Base-by-base conservation (phyloP, 2,888 invertebrate genomes). In the Brachypalpus laphriformis region DNA sequence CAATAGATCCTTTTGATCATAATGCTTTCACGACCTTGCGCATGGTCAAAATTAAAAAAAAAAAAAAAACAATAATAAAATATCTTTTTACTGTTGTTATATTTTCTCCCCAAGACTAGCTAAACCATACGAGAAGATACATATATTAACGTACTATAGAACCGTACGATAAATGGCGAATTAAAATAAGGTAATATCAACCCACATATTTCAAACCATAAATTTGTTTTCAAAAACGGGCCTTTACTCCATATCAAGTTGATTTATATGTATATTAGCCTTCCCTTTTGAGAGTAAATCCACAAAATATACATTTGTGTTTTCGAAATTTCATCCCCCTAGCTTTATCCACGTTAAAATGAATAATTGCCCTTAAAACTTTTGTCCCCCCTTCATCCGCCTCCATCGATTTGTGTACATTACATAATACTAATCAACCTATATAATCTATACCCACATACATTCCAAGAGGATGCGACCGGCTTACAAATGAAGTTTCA, bases 361-460 rank as follows among this genome's bases (percentile, higher is more conserved):
- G 54, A 68, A 54, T 28, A 42, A 25, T 56, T 51, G 51, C 18
- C 25, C n/a, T 28, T 4, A 68, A 54, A 54, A n/a, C 14, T 20
- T 51, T 18, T 28, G 16, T 7, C 54, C 22, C 3, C 8, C 40
- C 3, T 20, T 0, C 28, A 28, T 9, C 16, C 6, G 3, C 49
- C 18, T 9, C 8, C 8, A 25, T 51, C 51, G 51, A 66, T 51
- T 59, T 59, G 14, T 22, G 22, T 40, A 22, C 59, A 40, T 40
- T 28, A 42, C 42, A 25, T 28, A 68, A 42, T 66, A 20, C 42
- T 54, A 42, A 68, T 68, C 54, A 54, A 42, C 68, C 68, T 54
- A 31, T 37, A 42, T 54, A 51, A 28, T 68, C 51, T 22, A 22
- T 28, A 5, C 9, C 8, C 2, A n/a, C 9, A 9, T 20, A 20